A percentile compares a stretch with the other conserved stretches of the same genome.
phyloP scores from a whole-genome alignment of 2,797 vertebrate species.

The Sebastes cheni region DNA sequence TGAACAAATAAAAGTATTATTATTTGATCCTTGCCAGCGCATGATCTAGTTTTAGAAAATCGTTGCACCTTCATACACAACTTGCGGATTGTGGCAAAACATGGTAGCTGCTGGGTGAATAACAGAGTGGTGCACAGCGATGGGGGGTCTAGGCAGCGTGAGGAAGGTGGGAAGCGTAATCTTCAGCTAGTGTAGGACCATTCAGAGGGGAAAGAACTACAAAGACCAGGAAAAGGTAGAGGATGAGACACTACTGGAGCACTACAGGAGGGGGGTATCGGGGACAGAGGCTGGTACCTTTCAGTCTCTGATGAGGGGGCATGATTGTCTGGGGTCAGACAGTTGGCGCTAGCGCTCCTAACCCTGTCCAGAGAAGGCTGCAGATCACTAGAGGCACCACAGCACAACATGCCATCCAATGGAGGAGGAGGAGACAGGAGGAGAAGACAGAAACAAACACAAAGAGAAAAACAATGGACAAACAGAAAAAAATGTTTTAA shows the following conservation, averaged over 20 bases:
- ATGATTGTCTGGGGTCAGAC: constrained; percentile 98
- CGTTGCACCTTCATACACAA: constrained; percentile 19
- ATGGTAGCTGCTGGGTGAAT: neutral
- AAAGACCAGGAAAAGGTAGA: constrained; percentile 26
- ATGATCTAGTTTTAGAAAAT: neutral
- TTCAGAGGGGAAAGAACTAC: constrained; percentile 27
- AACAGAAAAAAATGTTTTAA: constrained; percentile 67
- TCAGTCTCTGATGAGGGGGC: constrained; percentile 97
- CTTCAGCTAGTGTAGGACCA: constrained; percentile 4
- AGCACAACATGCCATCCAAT: constrained; percentile 97
- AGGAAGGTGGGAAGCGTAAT: neutral
- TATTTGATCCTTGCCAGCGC: neutral
- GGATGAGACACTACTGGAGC: constrained; percentile 22
- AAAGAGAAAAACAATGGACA: constrained; percentile 79
- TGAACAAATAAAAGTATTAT: neutral
- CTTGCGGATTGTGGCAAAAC: neutral
- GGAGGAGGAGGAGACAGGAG: constrained; percentile 88
- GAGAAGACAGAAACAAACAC: constrained; percentile 69
- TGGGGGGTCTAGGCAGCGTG: neutral
- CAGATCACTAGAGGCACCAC: constrained; percentile 92
- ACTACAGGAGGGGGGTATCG: constrained; percentile 31
- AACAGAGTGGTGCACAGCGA: neutral
- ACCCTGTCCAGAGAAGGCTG: constrained; percentile 98
- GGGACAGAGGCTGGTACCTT: constrained; percentile 89
- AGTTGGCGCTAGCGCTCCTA: constrained; percentile 99